Base-by-base conservation (phyloP, 2,113 vertebrate genomes). In the Cyanistes caeruleus region DNA sequence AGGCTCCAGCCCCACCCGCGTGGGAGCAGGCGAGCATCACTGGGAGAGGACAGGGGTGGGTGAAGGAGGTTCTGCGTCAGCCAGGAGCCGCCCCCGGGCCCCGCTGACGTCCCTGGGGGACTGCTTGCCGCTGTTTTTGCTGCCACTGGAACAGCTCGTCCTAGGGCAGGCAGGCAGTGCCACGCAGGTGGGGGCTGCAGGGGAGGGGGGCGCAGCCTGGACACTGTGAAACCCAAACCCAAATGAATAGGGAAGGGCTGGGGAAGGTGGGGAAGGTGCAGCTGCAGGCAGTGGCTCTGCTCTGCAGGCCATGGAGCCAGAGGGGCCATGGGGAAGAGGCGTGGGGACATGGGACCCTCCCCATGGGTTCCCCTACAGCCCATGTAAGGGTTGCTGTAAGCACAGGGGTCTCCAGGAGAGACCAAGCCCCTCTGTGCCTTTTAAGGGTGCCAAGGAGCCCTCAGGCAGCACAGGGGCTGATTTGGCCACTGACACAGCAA, bases 101-200 rank as follows among this genome's bases (percentile, higher is more conserved):
- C n/a, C 1, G 2, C 43, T 86, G 84, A 58, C 7, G 25, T 84
- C 55, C 59, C 84, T 1, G 0, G 18, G 69, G 43, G 37, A 39
- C 37, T 39, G n/a, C 67, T 33, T 3, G 0, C 33, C 4, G 1
- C 13, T 90, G 80, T 90, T 94, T 43, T 46, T 2, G 2, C 46
- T 77, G 7, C 48, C 5, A 3, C 65, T 79, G 87, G 96, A 96
- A 96, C 96, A 86, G 75, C 73, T 64, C 24, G 24, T 95, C 62
- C 87, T 39, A 3, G 17, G 17, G 70, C 62, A 25, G 64, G 43
- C 73, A 27, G 18, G 3, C 1, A 4, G 85, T 11, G 28, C 75
- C 9, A 0, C 3, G n/a, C 74, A 68, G 53, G 75, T 24, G 19
- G 35, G 60, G 25, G 60, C 37, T 58, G 75, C 55, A 91, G n/a